A percentile compares a stretch with the other conserved stretches of the same genome.
phyloP scores from a whole-genome alignment of 2,113 vertebrate species.

The Phoxinus phoxinus region DNA sequence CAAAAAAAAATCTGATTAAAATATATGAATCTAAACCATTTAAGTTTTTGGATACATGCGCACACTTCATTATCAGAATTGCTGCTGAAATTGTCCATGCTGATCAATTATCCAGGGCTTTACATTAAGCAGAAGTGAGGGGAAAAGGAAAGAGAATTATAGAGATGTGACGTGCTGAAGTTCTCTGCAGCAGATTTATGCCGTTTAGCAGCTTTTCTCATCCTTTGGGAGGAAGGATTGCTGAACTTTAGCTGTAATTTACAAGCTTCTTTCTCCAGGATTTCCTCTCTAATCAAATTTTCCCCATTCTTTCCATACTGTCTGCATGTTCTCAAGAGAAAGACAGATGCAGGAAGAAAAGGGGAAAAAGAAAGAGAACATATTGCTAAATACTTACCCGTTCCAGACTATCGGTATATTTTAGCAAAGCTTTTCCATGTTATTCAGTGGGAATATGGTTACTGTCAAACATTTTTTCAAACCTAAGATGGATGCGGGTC shows the following conservation, averaged over 20 bases:
- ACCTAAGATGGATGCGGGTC: conserved; percentile 43
- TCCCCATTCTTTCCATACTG: conserved; percentile 38
- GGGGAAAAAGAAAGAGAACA: conserved; percentile 10
- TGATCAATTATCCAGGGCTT: conserved; percentile 20
- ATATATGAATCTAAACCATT: not conserved
- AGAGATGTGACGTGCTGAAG: conserved; percentile 45
- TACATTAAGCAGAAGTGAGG: conserved; percentile 1
- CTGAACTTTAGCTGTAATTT: conserved; percentile 59
- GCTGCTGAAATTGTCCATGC: not conserved
- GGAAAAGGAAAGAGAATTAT: conserved; percentile 39
- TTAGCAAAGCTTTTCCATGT: conserved; percentile 28
- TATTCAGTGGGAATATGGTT: conserved; percentile 47
- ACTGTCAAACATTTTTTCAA: conserved; percentile 41
- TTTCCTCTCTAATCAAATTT: conserved; percentile 56
- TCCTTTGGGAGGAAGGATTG: conserved; percentile 42
- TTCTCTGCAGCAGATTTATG: conserved; percentile 44
- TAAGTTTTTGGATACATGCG: not conserved
- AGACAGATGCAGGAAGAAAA: conserved; percentile 25
- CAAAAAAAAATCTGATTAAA: not conserved
- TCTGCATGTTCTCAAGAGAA: conserved; percentile 30
- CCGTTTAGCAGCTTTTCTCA: conserved; percentile 40
- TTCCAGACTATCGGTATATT: conserved; percentile 35
- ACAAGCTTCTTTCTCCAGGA: conserved; percentile 53
- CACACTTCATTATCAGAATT: conserved; percentile 27
- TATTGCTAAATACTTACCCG: conserved; percentile 20